Evolutionary conservation across 2,797 vertebrate species (phyloP).

Genomic region (Esox lucius): DNA sequence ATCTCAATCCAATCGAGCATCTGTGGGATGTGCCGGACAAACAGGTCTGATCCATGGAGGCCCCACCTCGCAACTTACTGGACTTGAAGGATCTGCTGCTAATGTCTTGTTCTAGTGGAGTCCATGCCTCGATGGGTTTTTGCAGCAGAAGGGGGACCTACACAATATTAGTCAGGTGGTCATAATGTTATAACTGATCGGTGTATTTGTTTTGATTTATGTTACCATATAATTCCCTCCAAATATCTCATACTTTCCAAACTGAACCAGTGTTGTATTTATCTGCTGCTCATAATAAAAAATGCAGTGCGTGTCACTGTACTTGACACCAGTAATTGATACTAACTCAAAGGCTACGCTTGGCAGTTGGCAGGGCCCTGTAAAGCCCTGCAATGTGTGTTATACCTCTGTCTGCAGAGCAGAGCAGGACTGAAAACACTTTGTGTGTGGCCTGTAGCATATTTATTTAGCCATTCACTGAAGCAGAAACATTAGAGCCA

Average conservation of each 20-base stretch:
- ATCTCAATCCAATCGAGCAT: no score
- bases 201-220: no score
- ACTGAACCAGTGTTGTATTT: background rate
- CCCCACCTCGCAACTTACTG: no score
- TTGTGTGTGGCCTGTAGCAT: constrained; percentile 49
- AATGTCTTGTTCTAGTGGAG: no score
- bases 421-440: constrained; percentile 18
- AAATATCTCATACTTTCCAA: background rate
- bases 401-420: constrained; percentile 43
- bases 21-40: no score
- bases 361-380: constrained; percentile 48
- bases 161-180: no score
- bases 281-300: background rate
- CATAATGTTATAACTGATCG: no score
- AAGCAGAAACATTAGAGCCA: constrained; percentile 74
- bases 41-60: no score
- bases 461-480: constrained; percentile 75
- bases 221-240: background rate
- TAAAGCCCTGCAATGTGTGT: constrained; percentile 45
- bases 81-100: no score
- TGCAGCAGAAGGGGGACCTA: no score
- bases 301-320: constrained; percentile 37
- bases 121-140: no score
- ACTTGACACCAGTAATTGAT: constrained; percentile 44
- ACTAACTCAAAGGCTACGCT: constrained; percentile 40